phyloP scores from a whole-genome alignment of 2,113 vertebrate genomes.

The Macroglossus sobrinus region DNA sequence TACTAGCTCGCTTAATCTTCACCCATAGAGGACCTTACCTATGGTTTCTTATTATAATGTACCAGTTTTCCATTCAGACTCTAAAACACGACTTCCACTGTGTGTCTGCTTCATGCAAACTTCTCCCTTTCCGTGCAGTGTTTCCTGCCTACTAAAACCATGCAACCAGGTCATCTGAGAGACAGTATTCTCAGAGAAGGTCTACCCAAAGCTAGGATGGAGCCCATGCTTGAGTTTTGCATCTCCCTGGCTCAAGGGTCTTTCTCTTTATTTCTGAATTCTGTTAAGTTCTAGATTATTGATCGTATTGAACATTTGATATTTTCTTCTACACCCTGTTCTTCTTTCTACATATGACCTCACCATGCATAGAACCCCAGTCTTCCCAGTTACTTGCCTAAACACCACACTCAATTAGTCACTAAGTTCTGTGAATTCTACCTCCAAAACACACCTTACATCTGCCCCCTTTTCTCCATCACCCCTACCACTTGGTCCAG shows the following conservation, averaged over 20 bases:
- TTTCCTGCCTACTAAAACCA: background rate
- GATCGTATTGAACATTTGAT: background rate
- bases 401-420: background rate
- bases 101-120: background rate
- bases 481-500: background rate
- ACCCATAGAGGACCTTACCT: background rate
- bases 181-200: background rate
- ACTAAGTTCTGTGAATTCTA: background rate
- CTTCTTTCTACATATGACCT: background rate
- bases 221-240: background rate
- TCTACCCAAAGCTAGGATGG: accelerated
- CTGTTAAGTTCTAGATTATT: slow-evolving; percentile 10
- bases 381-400: background rate
- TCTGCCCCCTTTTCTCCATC: background rate
- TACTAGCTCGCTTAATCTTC: background rate
- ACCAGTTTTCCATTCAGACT: background rate
- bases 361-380: background rate
- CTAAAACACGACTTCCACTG: background rate
- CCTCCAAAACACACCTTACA: background rate
- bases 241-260: background rate
- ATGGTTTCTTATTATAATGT: accelerated
- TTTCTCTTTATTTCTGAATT: slow-evolving; percentile 1
- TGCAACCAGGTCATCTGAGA: background rate
- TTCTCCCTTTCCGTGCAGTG: accelerated
- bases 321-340: background rate